Conservation (phyloP, 2,113 vertebrate genomes). For the Urocitellus parryii region DNA sequence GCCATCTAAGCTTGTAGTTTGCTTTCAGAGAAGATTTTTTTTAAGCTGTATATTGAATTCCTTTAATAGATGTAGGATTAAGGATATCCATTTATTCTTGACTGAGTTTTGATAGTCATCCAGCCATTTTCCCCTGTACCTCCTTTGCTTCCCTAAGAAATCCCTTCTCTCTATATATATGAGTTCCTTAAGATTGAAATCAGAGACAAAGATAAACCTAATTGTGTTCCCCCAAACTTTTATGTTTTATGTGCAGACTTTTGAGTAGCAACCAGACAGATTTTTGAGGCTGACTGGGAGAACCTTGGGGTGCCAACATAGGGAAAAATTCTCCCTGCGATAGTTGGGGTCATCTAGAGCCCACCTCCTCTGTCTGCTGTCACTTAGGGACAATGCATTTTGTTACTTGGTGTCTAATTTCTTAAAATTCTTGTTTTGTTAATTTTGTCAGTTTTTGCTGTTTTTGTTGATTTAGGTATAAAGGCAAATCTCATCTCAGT, state of each 20-base stretch:
- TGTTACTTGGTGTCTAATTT: not conserved
- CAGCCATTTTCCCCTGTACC: not conserved
- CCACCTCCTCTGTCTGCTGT: not conserved
- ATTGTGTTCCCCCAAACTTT: not conserved
- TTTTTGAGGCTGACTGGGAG: not conserved
- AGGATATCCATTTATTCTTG: too few species aligned
- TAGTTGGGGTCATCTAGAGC: not conserved
- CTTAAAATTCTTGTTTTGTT: not conserved
- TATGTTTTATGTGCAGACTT: not conserved
- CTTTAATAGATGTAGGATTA: not conserved
- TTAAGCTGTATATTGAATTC: not conserved
- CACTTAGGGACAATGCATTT: not conserved
- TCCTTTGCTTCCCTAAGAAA: not conserved
- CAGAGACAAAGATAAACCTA: not conserved
- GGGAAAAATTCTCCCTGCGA: not conserved
- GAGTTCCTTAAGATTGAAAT: not conserved
- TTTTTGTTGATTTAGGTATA: not conserved
- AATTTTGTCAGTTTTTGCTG: not conserved
- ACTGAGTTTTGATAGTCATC: not conserved
- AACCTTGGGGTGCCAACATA: rapidly evolving
- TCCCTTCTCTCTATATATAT: not conserved
- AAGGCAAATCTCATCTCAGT: not conserved
- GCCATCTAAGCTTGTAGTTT: not conserved
- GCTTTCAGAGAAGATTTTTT: not conserved
- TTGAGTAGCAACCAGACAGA: not conserved